Conservation (phyloP, 2,888 invertebrate species). For the Anthophora plumipes region DNA sequence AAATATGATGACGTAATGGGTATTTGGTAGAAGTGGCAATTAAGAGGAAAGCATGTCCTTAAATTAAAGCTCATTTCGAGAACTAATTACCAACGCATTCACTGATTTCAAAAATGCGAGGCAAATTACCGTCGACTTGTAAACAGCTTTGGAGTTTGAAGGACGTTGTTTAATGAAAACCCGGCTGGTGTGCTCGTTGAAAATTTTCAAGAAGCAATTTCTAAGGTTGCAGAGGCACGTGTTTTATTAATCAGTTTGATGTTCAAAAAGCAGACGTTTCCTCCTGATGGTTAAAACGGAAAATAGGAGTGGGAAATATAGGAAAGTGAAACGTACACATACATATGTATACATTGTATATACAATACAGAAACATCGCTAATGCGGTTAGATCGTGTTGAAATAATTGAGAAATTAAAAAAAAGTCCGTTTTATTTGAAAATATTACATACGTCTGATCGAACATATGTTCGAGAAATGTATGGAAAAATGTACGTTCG, state of each 20-base stretch:
- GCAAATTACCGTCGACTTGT: slow-evolving; percentile 30
- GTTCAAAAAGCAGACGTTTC: not conserved
- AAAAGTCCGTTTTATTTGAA: not conserved
- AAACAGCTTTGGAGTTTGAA: slow-evolving; percentile 33
- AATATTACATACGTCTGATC: slow-evolving; percentile 38
- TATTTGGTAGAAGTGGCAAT: not conserved
- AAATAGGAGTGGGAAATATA: not conserved
- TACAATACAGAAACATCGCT: too few species aligned
- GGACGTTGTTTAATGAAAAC: slow-evolving; percentile 32
- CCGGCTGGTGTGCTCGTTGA: not conserved
- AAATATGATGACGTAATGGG: too few species aligned
- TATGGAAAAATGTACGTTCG: slow-evolving; percentile 26
- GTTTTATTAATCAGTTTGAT: slow-evolving; percentile 16
- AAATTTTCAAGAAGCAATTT: slow-evolving; percentile 26
- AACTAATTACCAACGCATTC: slow-evolving; percentile 30
- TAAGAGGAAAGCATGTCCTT: slow-evolving; percentile 3
- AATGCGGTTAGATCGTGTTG: too few species aligned
- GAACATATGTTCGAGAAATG: slow-evolving; percentile 27
- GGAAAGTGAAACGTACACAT: not conserved
- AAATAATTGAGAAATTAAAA: too few species aligned
- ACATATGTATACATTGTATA: not conserved
- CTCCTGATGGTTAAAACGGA: too few species aligned
- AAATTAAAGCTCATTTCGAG: not conserved
- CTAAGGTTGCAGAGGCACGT: slow-evolving; percentile 1
- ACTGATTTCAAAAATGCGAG: slow-evolving; percentile 36